A percentile compares a stretch with the other conserved stretches of the same genome.
Conservation (phyloP, 1,140 invertebrate species). For the Stratiolaelaps scimitus region DNA sequence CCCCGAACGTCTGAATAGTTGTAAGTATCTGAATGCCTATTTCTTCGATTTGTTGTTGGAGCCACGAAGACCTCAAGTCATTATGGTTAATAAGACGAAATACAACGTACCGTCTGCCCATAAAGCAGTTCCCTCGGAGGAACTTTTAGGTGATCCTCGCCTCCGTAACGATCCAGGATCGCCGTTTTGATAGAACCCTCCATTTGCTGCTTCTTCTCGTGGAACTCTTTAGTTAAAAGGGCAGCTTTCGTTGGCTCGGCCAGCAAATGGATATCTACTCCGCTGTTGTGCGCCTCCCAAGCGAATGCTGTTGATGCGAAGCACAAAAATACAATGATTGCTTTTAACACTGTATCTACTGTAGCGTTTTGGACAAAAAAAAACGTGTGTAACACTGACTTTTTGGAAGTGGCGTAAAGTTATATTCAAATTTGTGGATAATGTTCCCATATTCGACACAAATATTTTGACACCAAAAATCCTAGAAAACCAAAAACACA, state of each 20-base stretch:
- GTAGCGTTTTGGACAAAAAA: too few relatives aligned
- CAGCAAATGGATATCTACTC: slow-evolving; percentile 86
- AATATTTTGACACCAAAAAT: too few relatives aligned
- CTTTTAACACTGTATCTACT: too few relatives aligned
- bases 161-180: slow-evolving; percentile 75
- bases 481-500: too few relatives aligned
- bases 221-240: slow-evolving; percentile 73
- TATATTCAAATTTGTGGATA: too few relatives aligned
- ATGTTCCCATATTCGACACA: too few relatives aligned
- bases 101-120: slow-evolving; percentile 58
- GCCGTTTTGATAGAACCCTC: slow-evolving; percentile 60
- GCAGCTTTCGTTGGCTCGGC: slow-evolving; percentile 97
- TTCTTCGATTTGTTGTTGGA: too few relatives aligned
- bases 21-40: too few relatives aligned
- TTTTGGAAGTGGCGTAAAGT: not conserved
- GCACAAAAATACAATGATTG: not conserved
- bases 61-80: too few relatives aligned
- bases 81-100: too few relatives aligned
- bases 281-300: slow-evolving; percentile 88
- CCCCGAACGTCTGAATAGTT: too few relatives aligned
- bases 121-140: slow-evolving; percentile 71
- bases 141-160: slow-evolving; percentile 73
- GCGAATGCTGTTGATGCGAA: slow-evolving; percentile 59
- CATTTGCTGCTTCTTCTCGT: slow-evolving; percentile 71
- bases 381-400: not conserved